A percentile compares a stretch with the other conserved stretches of the same genome.
Evolutionary conservation across 1,140 invertebrate genomes (phyloP).

Genomic region (Drosophila subpulchrella): DNA sequence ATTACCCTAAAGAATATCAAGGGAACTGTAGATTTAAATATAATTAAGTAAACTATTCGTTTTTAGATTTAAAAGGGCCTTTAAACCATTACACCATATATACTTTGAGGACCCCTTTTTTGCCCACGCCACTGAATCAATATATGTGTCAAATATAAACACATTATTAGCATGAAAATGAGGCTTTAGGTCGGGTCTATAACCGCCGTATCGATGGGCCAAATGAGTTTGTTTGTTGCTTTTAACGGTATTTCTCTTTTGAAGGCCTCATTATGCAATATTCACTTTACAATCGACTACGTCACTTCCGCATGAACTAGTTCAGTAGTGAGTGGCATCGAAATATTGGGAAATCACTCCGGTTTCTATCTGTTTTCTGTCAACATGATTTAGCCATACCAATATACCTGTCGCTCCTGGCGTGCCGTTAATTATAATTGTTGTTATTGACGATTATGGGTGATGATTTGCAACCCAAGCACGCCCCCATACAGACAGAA

Average conservation of each 20-base stretch:
- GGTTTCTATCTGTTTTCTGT: slow-evolving; percentile 5
- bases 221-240: slow-evolving; percentile 28
- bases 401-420: slow-evolving; percentile 12
- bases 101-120: not conserved
- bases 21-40: no score
- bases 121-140: not conserved
- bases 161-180: slow-evolving; percentile 36
- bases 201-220: slow-evolving; percentile 21
- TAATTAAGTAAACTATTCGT: no score
- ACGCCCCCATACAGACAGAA: slow-evolving; percentile 27
- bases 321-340: slow-evolving; percentile 33
- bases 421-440: slow-evolving; percentile 71
- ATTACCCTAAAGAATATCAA: no score
- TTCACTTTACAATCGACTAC: slow-evolving; percentile 36
- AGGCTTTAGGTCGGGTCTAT: slow-evolving; percentile 34
- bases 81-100: not conserved
- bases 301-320: slow-evolving; percentile 72
- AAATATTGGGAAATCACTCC: slow-evolving; percentile 47
- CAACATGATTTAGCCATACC: slow-evolving; percentile 20
- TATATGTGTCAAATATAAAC: slow-evolving; percentile 18
- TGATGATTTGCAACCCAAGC: slow-evolving; percentile 44
- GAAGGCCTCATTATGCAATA: slow-evolving; percentile 59
- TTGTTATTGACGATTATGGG: slow-evolving; percentile 26
- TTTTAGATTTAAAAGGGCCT: no score
- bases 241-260: slow-evolving; percentile 41